Evolutionary conservation across 1,140 invertebrate species (phyloP).

Genomic region (Gonatopus flavifemur): DNA sequence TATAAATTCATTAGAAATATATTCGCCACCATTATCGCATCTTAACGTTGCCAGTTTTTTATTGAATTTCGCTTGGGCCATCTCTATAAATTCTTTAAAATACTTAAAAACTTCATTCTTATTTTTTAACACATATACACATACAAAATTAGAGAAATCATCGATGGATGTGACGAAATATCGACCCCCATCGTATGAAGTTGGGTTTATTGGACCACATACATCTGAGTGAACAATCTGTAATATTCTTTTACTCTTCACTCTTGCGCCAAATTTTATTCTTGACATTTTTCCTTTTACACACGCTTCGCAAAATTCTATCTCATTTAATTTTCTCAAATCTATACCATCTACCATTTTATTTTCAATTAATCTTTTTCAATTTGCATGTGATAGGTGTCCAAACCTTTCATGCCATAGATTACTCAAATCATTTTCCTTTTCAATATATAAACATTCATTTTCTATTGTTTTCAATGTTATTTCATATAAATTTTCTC

Average conservation of each 20-base stretch:
- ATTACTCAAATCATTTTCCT: too few species aligned
- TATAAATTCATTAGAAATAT: neutral
- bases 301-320: constrained; percentile 14
- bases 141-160: constrained; percentile 4
- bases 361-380: constrained; percentile 11
- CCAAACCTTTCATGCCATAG: constrained; percentile 23
- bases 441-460: too few species aligned
- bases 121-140: constrained; percentile 2
- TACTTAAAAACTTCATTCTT: constrained; percentile 1
- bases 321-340: constrained; percentile 12
- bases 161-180: constrained; percentile 7
- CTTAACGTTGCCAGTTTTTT: constrained; percentile 4
- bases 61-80: neutral
- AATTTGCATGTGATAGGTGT: constrained; percentile 11
- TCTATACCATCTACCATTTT: constrained; percentile 6
- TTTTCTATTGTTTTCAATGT: too few species aligned
- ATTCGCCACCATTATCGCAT: constrained; percentile 5
- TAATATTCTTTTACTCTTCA: neutral
- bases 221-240: constrained; percentile 11
- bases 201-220: constrained; percentile 10
- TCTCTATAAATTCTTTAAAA: constrained; percentile 3
- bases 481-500: too few species aligned
- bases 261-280: constrained; percentile 6
- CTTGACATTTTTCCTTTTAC: constrained; percentile 12
- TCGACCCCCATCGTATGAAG: neutral